phyloP scores from a whole-genome alignment of 2,888 invertebrate species.

The Scaeva pyrastri region DNA sequence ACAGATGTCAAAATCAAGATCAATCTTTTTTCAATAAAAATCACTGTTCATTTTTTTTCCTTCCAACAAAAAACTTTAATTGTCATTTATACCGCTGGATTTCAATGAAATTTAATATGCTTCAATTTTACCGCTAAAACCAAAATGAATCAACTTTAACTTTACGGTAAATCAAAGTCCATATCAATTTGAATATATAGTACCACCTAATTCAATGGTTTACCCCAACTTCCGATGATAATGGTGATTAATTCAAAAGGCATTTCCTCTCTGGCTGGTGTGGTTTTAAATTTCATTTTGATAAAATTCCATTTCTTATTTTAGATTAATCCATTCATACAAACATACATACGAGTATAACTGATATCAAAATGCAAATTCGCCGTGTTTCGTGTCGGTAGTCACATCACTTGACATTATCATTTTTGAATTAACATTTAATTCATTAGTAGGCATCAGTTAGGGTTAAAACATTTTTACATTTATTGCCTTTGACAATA shows the following conservation, averaged over 20 bases:
- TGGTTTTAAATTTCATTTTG: slow-evolving; percentile 14
- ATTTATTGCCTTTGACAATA: no score
- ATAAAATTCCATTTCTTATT: slow-evolving; percentile 23
- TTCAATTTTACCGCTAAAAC: no score
- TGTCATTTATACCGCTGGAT: no score
- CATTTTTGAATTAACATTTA: slow-evolving; percentile 50
- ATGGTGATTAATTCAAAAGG: slow-evolving; percentile 36
- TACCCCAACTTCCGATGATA: slow-evolving; percentile 25
- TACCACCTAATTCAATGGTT: neutral
- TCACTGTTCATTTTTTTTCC: no score
- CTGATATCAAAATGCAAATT: slow-evolving; percentile 52
- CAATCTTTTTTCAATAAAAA: no score
- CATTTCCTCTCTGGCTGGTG: slow-evolving; percentile 1
- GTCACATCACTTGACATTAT: slow-evolving; percentile 7
- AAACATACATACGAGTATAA: no score
- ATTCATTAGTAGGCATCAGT: slow-evolving; percentile 1
- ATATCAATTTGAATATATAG: neutral
- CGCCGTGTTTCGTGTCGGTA: slow-evolving; percentile 6
- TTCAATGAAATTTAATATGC: no score
- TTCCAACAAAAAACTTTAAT: no score
- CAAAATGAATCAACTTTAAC: neutral
- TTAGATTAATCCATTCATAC: neutral
- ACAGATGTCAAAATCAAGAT: no score
- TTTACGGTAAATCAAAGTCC: neutral
- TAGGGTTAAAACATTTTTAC: neutral